A percentile compares a stretch with the other conserved stretches of the same genome.
These are phyloP conservation scores for Zophobas atratus DNA, from an alignment of 1,140 invertebrate species.

Conservation along the genomic window DNA sequence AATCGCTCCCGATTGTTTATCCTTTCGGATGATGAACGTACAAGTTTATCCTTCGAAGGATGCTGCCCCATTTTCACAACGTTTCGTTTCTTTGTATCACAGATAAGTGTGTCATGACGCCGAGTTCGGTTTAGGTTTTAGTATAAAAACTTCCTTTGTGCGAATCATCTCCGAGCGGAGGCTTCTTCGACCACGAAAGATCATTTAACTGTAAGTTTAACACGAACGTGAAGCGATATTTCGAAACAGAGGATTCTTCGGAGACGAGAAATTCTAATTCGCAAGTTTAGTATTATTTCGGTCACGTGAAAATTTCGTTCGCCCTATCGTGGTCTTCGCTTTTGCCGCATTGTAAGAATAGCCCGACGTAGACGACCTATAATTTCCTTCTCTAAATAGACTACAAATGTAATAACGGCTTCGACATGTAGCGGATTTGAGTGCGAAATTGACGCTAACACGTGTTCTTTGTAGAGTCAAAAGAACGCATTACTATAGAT, in stretches of 20 bases:
- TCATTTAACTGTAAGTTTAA: constrained; percentile 36
- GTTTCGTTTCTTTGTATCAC: constrained; percentile 17
- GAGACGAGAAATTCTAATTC: constrained; percentile 4
- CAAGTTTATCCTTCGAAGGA: constrained; percentile 78
- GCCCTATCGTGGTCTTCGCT: not conserved
- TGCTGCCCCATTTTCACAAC: constrained; percentile 76
- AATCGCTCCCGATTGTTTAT: constrained; percentile 61
- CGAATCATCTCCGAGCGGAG: constrained; percentile 14
- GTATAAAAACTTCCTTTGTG: constrained; percentile 14
- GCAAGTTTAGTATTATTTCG: not conserved
- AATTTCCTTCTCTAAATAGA: constrained; percentile 39
- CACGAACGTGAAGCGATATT: constrained; percentile 1
- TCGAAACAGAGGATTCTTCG: not conserved
- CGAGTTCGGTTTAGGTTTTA: constrained; percentile 4
- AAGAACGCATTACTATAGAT: not conserved
- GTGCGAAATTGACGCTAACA: constrained; percentile 1
- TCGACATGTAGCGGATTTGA: constrained; percentile 5
- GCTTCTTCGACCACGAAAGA: constrained; percentile 21
- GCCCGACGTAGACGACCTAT: constrained; percentile 21
- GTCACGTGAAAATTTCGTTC: not conserved
- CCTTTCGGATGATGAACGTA: constrained; percentile 60
- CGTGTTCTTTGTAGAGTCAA: not conserved
- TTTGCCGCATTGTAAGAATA: constrained; percentile 4
- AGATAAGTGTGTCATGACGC: constrained; percentile 36
- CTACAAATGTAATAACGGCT: constrained; percentile 28